These are phyloP conservation scores for Microcebus ravelobensis DNA, from an alignment of 2,113 vertebrate species.

Conservation along the genomic window DNA sequence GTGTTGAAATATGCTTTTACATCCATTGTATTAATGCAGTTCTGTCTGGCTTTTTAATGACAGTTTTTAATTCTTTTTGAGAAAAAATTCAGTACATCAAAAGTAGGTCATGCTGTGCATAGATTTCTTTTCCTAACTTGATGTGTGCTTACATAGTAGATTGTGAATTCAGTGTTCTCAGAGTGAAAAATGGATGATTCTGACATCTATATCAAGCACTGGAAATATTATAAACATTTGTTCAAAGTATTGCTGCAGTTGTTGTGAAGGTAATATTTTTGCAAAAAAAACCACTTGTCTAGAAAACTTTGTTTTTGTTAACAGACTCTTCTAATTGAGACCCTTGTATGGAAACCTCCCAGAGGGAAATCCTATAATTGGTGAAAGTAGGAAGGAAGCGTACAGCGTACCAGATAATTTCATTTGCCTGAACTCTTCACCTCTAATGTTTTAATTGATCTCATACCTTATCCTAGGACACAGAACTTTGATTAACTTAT, in stretches of 20 bases:
- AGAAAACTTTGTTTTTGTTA: conserved; percentile 58
- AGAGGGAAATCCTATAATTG: conserved; percentile 39
- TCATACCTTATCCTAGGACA: background rate
- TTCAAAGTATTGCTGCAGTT: background rate
- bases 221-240: conserved; percentile 31
- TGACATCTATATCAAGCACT: conserved; percentile 2
- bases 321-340: conserved; percentile 60
- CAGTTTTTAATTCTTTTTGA: conserved; percentile 69
- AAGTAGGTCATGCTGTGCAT: conserved; percentile 77
- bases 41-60: conserved; percentile 73
- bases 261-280: conserved; percentile 60
- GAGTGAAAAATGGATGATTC: conserved; percentile 50
- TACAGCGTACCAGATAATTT: background rate
- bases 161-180: conserved; percentile 53
- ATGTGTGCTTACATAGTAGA: conserved; percentile 59
- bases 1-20: conserved; percentile 63
- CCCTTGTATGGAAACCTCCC: conserved; percentile 45
- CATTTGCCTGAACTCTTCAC: background rate
- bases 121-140: conserved; percentile 62
- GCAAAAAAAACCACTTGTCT: background rate
- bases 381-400: background rate
- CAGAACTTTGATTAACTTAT: background rate
- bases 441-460: conserved; percentile 16
- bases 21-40: conserved; percentile 57
- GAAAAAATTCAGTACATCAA: conserved; percentile 61